A percentile compares a stretch with the other conserved stretches of the same genome.
phyloP scores from a whole-genome alignment of 2,113 vertebrate genomes.

The Crotalus tigris region DNA sequence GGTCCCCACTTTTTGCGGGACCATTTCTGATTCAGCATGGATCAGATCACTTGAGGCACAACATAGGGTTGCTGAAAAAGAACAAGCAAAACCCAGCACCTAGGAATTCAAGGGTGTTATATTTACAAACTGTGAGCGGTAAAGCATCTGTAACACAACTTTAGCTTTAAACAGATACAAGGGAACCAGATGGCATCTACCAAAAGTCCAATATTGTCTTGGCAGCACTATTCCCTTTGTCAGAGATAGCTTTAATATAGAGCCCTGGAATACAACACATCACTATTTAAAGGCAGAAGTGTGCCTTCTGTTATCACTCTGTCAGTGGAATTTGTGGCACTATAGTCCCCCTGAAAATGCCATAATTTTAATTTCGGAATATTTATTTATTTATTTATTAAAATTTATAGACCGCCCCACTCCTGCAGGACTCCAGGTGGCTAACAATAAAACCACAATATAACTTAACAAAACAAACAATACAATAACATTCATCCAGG shows the following conservation, averaged over 20 bases:
- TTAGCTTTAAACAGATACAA: background rate
- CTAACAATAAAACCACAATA: no score
- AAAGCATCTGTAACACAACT: background rate
- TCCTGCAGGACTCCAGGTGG: no score
- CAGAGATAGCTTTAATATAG: background rate
- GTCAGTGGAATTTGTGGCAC: background rate
- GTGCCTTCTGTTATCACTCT: background rate
- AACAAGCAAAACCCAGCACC: background rate
- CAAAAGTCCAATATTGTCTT: background rate
- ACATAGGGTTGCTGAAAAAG: background rate
- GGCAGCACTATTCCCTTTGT: background rate
- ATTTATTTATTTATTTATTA: no score
- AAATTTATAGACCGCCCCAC: no score
- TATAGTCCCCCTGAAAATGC: background rate
- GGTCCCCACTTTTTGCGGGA: background rate
- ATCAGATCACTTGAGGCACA: background rate
- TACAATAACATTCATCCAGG: no score
- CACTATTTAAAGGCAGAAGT: background rate
- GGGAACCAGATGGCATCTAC: background rate
- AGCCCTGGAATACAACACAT: background rate
- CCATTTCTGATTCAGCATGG: background rate
- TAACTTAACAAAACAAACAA: no score
- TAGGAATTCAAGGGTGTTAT: background rate
- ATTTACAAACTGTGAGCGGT: background rate
- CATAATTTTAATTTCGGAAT: background rate